Evolutionary conservation across 2,888 invertebrate species (phyloP).

Genomic region (Stictocephala bisonia): DNA sequence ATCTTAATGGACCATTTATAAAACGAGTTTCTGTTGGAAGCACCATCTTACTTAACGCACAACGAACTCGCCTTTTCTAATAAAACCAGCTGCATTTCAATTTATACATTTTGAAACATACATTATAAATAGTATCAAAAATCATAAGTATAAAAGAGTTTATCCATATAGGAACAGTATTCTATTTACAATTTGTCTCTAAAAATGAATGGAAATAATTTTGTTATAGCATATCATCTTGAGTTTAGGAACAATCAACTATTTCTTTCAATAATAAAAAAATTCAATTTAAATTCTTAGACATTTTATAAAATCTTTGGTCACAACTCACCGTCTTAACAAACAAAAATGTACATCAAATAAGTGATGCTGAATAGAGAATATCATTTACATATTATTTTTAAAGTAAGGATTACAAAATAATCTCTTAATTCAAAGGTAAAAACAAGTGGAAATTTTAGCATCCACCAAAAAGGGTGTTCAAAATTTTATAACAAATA

Average conservation of each 20-base stretch:
- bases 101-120: background rate
- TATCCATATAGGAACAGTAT: no score
- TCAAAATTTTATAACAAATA: background rate
- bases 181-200: no score
- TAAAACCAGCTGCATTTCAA: background rate
- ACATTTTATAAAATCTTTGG: constrained; percentile 12
- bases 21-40: constrained; percentile 25
- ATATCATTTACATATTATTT: constrained; percentile 4
- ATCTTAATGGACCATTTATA: constrained; percentile 27
- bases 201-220: no score
- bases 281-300: background rate
- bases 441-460: background rate
- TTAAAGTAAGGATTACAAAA: no score
- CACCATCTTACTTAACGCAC: constrained; percentile 5
- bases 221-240: background rate
- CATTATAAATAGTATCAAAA: background rate
- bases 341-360: constrained; percentile 1
- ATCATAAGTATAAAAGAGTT: background rate
- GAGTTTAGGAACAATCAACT: background rate
- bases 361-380: constrained; percentile 10
- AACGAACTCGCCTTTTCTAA: background rate
- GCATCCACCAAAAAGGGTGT: background rate
- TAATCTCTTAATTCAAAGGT: no score
- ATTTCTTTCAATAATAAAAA: background rate
- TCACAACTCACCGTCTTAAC: background rate